Evolutionary conservation across 2,113 vertebrate species (phyloP).

Genomic region (Engraulis encrasicolus): DNA sequence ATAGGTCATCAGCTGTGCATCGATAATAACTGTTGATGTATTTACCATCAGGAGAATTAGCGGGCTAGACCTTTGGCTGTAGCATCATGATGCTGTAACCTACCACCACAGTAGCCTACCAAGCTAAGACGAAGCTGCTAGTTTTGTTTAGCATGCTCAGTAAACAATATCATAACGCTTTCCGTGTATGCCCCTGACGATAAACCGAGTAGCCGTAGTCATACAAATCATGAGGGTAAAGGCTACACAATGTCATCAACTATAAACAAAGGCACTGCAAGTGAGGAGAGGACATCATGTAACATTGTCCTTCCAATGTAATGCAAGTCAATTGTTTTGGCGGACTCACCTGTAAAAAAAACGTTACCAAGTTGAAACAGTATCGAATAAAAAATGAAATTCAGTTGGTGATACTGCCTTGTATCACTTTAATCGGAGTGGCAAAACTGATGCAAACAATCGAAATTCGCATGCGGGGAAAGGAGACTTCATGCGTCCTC

Average conservation of each 20-base stretch:
- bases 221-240: background rate
- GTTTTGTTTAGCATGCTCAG: background rate
- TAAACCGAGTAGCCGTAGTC: background rate
- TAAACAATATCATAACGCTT: background rate
- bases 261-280: background rate
- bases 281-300: background rate
- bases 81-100: background rate
- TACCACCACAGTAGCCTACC: no score
- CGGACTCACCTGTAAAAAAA: constrained; percentile 9
- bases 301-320: background rate
- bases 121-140: constrained; percentile 1
- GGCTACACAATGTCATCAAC: background rate
- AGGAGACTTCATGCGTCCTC: background rate
- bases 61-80: background rate
- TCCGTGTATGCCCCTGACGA: background rate
- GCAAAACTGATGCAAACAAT: background rate
- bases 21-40: background rate
- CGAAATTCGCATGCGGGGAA: background rate
- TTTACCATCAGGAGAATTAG: background rate
- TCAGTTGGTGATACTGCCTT: background rate
- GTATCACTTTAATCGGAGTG: background rate
- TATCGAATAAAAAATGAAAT: background rate
- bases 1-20: background rate
- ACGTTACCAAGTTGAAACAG: background rate
- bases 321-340: background rate